Evolutionary conservation across 2,797 vertebrate genomes (phyloP).

Genomic region (Sebastes umbrosus): DNA sequence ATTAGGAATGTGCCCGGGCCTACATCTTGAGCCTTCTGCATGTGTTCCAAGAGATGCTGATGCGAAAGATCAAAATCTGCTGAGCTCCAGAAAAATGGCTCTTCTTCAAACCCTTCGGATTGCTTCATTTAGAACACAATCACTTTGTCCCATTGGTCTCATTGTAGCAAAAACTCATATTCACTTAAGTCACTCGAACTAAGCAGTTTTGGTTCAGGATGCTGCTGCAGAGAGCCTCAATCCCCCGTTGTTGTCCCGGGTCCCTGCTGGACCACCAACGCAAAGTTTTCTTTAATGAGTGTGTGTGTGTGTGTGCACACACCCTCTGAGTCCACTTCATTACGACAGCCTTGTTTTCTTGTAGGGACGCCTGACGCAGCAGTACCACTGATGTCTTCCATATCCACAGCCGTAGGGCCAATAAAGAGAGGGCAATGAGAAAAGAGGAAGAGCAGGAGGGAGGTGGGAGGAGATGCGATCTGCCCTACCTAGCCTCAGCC

Average conservation of each 20-base stretch:
- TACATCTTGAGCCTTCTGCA: slow-evolving; percentile 12
- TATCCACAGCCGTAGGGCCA: slow-evolving; percentile 63
- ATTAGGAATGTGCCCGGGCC: neutral
- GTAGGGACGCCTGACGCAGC: slow-evolving; percentile 70
- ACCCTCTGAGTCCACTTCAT: slow-evolving; percentile 54
- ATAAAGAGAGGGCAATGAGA: slow-evolving; percentile 56
- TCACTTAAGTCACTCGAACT: slow-evolving; percentile 63
- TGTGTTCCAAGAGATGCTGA: slow-evolving; percentile 61
- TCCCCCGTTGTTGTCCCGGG: slow-evolving; percentile 27
- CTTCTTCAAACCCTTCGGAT: slow-evolving; percentile 53
- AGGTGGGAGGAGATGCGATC: slow-evolving; percentile 36
- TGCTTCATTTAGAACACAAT: slow-evolving; percentile 71
- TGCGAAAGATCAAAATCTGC: slow-evolving; percentile 55
- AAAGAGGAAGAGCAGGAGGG: slow-evolving; percentile 27
- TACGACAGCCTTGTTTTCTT: slow-evolving; percentile 64
- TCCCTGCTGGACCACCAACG: slow-evolving; percentile 63
- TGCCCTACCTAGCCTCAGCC: slow-evolving; percentile 41
- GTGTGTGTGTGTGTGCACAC: neutral
- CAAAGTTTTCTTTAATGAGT: slow-evolving; percentile 73
- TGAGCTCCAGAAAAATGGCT: slow-evolving; percentile 58
- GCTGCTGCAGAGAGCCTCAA: slow-evolving; percentile 57
- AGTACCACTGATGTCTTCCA: slow-evolving; percentile 61
- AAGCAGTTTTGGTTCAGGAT: slow-evolving; percentile 74
- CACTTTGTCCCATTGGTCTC: slow-evolving; percentile 67
- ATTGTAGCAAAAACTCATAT: slow-evolving; percentile 67